These are phyloP conservation scores for Theocolax elegans DNA, from an alignment of 1,140 invertebrate genomes.

Conservation along the genomic window DNA sequence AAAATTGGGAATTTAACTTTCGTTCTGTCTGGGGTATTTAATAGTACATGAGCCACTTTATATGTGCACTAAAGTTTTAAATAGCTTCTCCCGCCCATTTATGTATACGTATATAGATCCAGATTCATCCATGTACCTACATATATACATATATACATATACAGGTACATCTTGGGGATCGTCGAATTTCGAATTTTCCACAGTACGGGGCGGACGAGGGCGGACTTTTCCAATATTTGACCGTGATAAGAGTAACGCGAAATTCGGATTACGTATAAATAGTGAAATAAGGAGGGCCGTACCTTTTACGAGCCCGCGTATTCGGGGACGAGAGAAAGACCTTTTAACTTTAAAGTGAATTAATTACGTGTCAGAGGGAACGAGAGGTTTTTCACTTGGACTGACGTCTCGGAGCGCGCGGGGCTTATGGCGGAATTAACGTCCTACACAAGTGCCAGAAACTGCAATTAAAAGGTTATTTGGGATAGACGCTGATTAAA, in stretches of 20 bases:
- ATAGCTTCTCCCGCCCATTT: conserved; percentile 1
- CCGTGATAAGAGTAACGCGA: neutral
- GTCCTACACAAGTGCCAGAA: neutral
- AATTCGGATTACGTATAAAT: conserved; percentile 31
- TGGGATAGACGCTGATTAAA: no score
- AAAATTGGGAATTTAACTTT: conserved; percentile 35
- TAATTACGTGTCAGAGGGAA: neutral
- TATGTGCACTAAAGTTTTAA: conserved; percentile 34
- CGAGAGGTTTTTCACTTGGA: neutral
- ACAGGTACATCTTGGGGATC: neutral
- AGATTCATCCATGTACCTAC: neutral
- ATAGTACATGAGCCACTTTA: conserved; percentile 36
- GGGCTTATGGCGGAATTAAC: neutral
- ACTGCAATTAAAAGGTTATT: neutral
- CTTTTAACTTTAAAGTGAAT: conserved; percentile 8
- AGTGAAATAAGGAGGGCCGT: conserved; percentile 3
- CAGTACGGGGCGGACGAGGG: no score
- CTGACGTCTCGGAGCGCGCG: neutral
- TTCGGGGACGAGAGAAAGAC: neutral
- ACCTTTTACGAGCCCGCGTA: no score
- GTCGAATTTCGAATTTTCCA: conserved; percentile 18
- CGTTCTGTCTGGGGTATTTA: conserved; percentile 24
- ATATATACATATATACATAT: neutral
- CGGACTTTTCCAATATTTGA: conserved; percentile 9
- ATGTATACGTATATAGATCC: neutral